Conservation (phyloP, 2,113 vertebrate species). For the Eonycteris spelaea region DNA sequence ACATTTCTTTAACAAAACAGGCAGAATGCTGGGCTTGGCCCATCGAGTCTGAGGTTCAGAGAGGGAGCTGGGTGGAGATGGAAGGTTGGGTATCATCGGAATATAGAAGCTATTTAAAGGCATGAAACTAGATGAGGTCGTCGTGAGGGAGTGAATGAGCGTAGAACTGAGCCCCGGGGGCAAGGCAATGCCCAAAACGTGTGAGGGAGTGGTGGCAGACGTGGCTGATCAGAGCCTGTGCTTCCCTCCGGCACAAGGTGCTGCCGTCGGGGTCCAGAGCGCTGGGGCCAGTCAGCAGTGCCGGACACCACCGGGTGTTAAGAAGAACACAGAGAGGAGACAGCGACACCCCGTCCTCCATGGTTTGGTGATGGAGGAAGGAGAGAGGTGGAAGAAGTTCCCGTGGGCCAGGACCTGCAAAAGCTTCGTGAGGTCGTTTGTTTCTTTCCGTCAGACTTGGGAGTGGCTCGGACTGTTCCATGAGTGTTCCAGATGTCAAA, state of each 20-base stretch:
- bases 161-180: background rate
- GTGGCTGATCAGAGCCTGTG: background rate
- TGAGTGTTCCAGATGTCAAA: background rate
- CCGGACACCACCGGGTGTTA: fast-evolving
- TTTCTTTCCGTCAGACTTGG: background rate
- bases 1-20: background rate
- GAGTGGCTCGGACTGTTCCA: background rate
- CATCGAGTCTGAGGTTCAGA: background rate
- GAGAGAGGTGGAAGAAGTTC: background rate
- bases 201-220: background rate
- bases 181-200: background rate
- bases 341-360: background rate
- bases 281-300: background rate
- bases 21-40: background rate
- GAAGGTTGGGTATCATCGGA: background rate
- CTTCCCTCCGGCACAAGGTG: background rate
- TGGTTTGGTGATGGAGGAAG: background rate
- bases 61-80: background rate
- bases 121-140: background rate
- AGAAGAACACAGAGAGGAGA: background rate
- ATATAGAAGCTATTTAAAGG: background rate
- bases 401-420: background rate
- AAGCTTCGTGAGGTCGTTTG: background rate
- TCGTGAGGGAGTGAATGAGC: background rate
- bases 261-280: background rate